A percentile compares a stretch with the other conserved stretches of the same genome.
These are phyloP conservation scores for Epinephelus awoara DNA, from an alignment of 2,797 vertebrate species.

Conservation along the genomic window DNA sequence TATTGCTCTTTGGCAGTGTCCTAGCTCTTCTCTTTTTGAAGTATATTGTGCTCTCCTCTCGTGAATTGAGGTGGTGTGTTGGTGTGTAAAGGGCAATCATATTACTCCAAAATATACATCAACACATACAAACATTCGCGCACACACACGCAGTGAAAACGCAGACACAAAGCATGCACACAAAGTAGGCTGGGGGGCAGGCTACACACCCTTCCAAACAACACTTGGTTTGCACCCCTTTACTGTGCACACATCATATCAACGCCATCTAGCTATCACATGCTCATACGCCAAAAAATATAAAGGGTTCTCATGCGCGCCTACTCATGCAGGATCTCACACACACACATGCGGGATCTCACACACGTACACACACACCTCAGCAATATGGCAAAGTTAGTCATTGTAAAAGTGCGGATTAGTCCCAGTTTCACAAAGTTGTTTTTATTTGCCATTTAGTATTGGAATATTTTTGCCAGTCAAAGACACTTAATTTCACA, in stretches of 20 bases:
- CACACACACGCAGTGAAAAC: conserved; percentile 35
- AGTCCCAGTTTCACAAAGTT: conserved; percentile 86
- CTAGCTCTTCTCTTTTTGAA: conserved; percentile 68
- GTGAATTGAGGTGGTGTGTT: conserved; percentile 74
- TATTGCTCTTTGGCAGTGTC: conserved; percentile 80
- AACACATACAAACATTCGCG: conserved; percentile 1
- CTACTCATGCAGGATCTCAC: conserved; percentile 68
- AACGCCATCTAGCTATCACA: conserved; percentile 58
- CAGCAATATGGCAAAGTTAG: conserved; percentile 76
- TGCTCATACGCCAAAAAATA: conserved; percentile 61
- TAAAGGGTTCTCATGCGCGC: conserved; percentile 55
- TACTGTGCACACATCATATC: conserved; percentile 40
- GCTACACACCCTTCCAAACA: conserved; percentile 39
- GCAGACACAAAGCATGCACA: conserved; percentile 71
- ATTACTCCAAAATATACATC: conserved; percentile 51
- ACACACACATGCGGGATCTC: conserved; percentile 32
- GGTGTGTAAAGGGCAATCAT: conserved; percentile 73
- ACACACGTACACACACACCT: conserved; percentile 43
- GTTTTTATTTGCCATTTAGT: conserved; percentile 87
- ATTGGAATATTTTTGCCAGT: conserved; percentile 83
- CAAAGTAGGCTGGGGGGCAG: conserved; percentile 45
- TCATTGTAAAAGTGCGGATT: conserved; percentile 86
- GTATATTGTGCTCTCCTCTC: conserved; percentile 59
- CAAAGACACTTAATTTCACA: conserved; percentile 86
- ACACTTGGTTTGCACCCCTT: conserved; percentile 28